These are phyloP conservation scores for Daphoenositta chrysoptera DNA, from an alignment of 2,113 vertebrate genomes.

Conservation along the genomic window DNA sequence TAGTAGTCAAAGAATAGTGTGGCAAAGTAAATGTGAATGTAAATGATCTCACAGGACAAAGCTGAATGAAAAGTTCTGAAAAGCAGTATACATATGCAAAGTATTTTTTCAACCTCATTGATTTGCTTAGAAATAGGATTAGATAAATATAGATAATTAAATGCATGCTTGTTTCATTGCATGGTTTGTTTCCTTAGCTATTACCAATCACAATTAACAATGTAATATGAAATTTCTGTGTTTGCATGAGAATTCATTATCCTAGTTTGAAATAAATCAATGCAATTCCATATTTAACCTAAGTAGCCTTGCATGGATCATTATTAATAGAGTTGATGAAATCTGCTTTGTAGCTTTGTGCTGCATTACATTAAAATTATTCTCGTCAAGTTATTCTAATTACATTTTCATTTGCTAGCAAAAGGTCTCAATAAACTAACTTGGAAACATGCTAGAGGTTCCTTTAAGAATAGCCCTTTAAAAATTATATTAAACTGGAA, in stretches of 20 bases:
- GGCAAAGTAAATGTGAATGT: neutral
- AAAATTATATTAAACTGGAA: neutral
- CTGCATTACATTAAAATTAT: slow-evolving; percentile 34
- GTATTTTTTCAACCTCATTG: neutral
- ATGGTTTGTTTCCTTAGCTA: slow-evolving; percentile 47
- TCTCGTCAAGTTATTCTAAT: slow-evolving; percentile 20
- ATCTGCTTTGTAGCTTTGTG: slow-evolving; percentile 70
- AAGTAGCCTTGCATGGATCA: slow-evolving; percentile 54
- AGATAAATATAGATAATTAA: neutral
- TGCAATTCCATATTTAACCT: slow-evolving; percentile 39
- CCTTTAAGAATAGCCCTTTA: neutral
- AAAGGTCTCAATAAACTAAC: slow-evolving; percentile 31
- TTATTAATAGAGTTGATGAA: slow-evolving; percentile 57
- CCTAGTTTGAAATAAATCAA: neutral
- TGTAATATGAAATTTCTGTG: neutral
- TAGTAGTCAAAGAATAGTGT: neutral
- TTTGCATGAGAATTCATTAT: slow-evolving; percentile 48
- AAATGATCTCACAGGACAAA: neutral
- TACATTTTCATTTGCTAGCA: slow-evolving; percentile 21
- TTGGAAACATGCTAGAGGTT: neutral
- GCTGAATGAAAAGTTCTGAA: neutral
- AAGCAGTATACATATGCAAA: neutral
- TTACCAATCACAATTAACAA: slow-evolving; percentile 47
- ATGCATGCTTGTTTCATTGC: slow-evolving; percentile 44
- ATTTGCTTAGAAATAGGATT: neutral